These are phyloP conservation scores for Leucopsar rothschildi DNA, from an alignment of 2,113 vertebrate genomes.

Conservation along the genomic window DNA sequence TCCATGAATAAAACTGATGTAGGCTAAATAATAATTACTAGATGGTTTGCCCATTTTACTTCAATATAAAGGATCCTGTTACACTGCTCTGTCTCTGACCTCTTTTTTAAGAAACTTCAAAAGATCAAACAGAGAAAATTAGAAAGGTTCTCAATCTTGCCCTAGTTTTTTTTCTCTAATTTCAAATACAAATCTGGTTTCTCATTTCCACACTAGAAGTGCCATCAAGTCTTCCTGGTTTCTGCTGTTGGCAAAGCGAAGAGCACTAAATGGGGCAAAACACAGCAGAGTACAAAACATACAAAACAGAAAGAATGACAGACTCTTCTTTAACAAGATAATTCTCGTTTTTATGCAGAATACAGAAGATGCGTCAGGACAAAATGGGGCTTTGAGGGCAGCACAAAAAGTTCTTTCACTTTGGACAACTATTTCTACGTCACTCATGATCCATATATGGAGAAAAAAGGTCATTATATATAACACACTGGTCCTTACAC, in stretches of 20 bases:
- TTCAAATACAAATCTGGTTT: not conserved
- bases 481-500: not conserved
- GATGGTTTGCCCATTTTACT: not conserved
- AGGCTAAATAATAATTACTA: not conserved
- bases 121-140: not conserved
- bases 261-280: not conserved
- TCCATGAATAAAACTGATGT: not conserved
- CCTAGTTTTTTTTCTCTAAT: not conserved
- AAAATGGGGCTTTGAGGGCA: not conserved
- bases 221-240: not conserved
- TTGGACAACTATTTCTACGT: not conserved
- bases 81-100: accelerated
- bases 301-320: not conserved
- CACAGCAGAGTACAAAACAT: not conserved
- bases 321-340: not conserved
- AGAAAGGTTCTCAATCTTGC: not conserved
- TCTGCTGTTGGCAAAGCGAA: not conserved
- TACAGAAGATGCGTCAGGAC: not conserved
- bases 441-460: not conserved
- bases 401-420: not conserved
- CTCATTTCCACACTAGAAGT: not conserved
- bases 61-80: not conserved
- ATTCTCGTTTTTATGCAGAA: not conserved
- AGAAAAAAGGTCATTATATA: not conserved
- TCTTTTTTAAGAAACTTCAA: not conserved